Conservation (phyloP, 2,888 invertebrate species). For the Baronia brevicornis region DNA sequence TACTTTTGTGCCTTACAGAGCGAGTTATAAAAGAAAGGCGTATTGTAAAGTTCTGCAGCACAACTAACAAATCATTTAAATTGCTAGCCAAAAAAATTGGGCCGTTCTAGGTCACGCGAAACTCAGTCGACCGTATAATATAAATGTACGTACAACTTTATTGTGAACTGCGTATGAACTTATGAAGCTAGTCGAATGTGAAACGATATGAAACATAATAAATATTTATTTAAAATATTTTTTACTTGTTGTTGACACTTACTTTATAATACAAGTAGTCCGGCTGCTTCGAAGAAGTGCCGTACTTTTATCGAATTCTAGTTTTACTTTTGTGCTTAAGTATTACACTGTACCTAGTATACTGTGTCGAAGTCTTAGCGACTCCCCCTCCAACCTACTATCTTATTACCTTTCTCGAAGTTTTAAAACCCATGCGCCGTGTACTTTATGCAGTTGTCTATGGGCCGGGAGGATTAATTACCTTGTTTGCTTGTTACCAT, state of each 20-base stretch:
- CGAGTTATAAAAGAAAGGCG: slow-evolving; percentile 58
- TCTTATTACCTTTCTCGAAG: no score
- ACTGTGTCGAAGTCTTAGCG: no score
- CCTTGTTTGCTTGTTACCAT: no score
- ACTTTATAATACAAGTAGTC: not conserved
- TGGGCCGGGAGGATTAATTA: no score
- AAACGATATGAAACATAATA: not conserved
- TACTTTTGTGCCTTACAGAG: slow-evolving; percentile 63
- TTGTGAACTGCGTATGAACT: slow-evolving; percentile 2
- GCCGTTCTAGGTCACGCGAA: slow-evolving; percentile 21
- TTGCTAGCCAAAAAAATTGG: slow-evolving; percentile 10
- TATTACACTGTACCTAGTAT: no score
- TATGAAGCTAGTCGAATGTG: not conserved
- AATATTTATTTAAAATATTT: not conserved
- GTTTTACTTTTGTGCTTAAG: no score
- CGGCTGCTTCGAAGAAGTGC: not conserved
- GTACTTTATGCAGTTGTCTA: no score
- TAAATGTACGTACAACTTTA: not conserved
- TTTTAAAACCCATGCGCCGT: no score
- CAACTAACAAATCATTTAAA: slow-evolving; percentile 49
- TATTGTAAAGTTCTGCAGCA: slow-evolving; percentile 39
- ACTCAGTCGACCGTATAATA: slow-evolving; percentile 23
- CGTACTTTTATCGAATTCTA: no score
- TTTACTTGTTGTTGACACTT: not conserved
- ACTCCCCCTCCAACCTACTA: no score